These are phyloP conservation scores for Myocastor coypus DNA, from an alignment of 2,113 vertebrate genomes.

Conservation along the genomic window DNA sequence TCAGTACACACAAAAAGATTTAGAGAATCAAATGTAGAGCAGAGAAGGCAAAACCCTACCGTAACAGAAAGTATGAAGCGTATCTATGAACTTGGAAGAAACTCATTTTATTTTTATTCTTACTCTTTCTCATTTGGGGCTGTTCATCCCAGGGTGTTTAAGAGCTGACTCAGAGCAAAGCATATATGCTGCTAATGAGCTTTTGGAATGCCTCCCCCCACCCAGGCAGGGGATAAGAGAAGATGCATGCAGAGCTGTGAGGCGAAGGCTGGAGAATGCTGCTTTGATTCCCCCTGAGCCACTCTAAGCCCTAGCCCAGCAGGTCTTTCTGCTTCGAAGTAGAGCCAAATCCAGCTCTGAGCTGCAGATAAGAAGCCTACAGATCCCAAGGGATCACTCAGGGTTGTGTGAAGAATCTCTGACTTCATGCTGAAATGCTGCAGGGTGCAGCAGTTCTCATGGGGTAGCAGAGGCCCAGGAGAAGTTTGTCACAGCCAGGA, in stretches of 20 bases:
- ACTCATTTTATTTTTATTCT: conserved; percentile 48
- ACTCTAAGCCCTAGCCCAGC: conserved; percentile 60
- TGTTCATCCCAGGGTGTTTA: conserved; percentile 25
- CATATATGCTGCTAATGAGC: conserved; percentile 55
- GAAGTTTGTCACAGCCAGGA: neutral
- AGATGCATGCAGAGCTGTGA: neutral
- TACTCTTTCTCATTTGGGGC: conserved; percentile 34
- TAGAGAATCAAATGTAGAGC: conserved; percentile 44
- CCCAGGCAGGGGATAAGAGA: conserved; percentile 57
- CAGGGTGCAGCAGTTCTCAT: neutral
- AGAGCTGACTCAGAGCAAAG: conserved; percentile 51
- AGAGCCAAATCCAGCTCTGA: conserved; percentile 59
- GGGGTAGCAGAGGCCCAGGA: neutral
- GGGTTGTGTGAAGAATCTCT: conserved; percentile 47
- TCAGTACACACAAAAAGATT: neutral
- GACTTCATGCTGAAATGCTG: neutral
- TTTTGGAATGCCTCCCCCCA: neutral
- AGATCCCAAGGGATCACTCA: neutral
- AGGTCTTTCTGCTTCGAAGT: neutral
- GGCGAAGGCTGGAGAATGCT: neutral
- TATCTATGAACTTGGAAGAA: conserved; percentile 30
- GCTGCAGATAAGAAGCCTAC: conserved; percentile 42
- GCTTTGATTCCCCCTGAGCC: conserved; percentile 76
- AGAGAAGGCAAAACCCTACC: neutral
- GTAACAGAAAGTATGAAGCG: neutral